Conservation (phyloP, 2,888 invertebrate species). For the Bombyx huttoni region DNA sequence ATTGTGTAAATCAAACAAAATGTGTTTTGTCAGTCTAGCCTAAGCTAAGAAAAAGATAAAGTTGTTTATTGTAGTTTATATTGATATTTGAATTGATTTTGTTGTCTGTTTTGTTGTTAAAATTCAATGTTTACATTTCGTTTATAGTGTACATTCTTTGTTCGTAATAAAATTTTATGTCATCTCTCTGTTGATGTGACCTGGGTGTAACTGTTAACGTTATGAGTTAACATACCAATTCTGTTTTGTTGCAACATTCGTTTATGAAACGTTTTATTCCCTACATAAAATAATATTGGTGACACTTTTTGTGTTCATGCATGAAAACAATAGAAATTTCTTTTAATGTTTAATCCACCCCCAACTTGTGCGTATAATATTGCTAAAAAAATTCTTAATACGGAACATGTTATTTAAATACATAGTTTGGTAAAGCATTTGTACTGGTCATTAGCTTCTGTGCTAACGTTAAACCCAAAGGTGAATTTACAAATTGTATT, state of each 20-base stretch:
- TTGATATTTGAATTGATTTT: conserved; percentile 8
- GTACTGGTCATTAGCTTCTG: conserved; percentile 16
- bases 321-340: not conserved
- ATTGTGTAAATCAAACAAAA: conserved; percentile 11
- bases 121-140: conserved; percentile 19
- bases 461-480: conserved; percentile 14
- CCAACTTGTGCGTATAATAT: not conserved
- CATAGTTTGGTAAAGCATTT: conserved; percentile 12
- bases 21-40: conserved; percentile 65
- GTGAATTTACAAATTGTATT: conserved; percentile 1
- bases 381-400: not conserved
- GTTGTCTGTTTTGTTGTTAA: not conserved
- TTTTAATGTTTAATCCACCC: not conserved
- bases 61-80: conserved; percentile 30
- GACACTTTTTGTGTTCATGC: conserved; percentile 1
- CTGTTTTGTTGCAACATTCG: conserved; percentile 38
- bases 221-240: conserved; percentile 44
- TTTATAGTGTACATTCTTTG: conserved; percentile 35
- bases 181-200: conserved; percentile 57
- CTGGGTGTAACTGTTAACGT: conserved; percentile 59
- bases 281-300: conserved; percentile 3
- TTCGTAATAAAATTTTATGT: not conserved
- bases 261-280: conserved; percentile 10
- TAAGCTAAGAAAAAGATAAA: conserved; percentile 64
- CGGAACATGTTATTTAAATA: not conserved